Evolutionary conservation across 2,888 invertebrate genomes (phyloP), one percentile per base, ranked within the genome.

Genomic region (Watsonalla binaria): DNA sequence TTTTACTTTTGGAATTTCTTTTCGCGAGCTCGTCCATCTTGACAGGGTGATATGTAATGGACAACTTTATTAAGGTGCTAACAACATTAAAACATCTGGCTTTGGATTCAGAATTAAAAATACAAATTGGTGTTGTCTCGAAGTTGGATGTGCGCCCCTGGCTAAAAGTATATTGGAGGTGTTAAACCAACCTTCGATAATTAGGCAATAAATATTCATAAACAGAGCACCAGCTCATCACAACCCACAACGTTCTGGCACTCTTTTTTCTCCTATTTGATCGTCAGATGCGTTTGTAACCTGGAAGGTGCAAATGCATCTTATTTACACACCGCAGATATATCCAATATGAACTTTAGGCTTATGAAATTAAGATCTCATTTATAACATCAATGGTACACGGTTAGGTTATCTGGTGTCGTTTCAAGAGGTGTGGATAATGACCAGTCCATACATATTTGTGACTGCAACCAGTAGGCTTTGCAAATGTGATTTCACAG

Each of bases 181-280:
- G 82, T 80, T 79, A 82, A 83, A 74, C 75, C 78, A 70, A 73
- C 70, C 70, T 73, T 66, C 72, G 65, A 82, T 88, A 87, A 87
- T 86, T 80, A 82, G 84, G 82, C 80, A 82, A 86, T 90, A 87
- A 88, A 89, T 88, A 89, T 89, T 89, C 88, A 88, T 86, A 87
- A 86, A 82, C 75, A 76, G 62, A 70, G 77, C 72, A 73, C 66
- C 65, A 70, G 73, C 77, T 78, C 82, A 78, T 82, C 82, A 80
- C 69, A 69, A 68, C 70, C 69, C 67, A 63, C 60, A 72, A 69
- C 69, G 65, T 61, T 66, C 62, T 65, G 70, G 67, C 8, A 42
- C 65, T 59, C 68, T 65, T 71, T 75, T 75, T 78, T 77, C 76
- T 72, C 66, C 74, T 67, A 63, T 72, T 72, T 70, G 63, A 68